Evolutionary conservation across 2,113 vertebrate species (phyloP).

Genomic region (Tringa solitaria): DNA sequence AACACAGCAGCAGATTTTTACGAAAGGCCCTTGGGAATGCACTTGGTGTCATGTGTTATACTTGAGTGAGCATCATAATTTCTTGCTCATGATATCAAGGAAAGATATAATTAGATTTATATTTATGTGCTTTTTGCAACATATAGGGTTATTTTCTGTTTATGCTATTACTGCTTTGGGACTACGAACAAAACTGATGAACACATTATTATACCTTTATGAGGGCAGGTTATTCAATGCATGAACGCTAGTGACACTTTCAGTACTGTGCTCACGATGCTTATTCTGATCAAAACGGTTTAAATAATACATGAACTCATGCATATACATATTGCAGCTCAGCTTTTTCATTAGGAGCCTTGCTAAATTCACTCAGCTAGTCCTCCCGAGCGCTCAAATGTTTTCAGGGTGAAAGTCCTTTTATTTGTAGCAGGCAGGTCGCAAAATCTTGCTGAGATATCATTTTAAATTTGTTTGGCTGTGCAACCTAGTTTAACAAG

Average conservation of each 20-base stretch:
- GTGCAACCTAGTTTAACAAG: conserved; percentile 43
- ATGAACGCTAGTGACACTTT: conserved; percentile 41
- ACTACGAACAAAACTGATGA: conserved; percentile 55
- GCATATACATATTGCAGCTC: conserved; percentile 55
- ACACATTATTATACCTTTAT: conserved; percentile 52
- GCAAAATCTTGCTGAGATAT: conserved; percentile 52
- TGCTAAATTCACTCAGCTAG: conserved; percentile 34
- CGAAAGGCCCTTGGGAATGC: not conserved
- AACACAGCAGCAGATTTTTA: not conserved
- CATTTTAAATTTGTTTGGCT: conserved; percentile 40
- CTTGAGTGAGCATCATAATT: conserved; percentile 40
- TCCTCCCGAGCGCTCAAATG: not conserved
- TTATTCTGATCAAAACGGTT: conserved; percentile 57
- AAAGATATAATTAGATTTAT: conserved; percentile 69
- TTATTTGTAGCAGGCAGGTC: conserved; percentile 24
- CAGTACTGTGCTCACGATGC: conserved; percentile 40
- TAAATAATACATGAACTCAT: conserved; percentile 73
- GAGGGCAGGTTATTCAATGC: conserved; percentile 46
- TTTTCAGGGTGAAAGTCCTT: conserved; percentile 42
- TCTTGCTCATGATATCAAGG: conserved; percentile 56
- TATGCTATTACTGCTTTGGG: conserved; percentile 61
- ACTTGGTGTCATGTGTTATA: conserved; percentile 16
- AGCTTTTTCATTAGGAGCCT: conserved; percentile 38
- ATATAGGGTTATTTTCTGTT: conserved; percentile 54
- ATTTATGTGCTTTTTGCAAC: conserved; percentile 59